Conservation (phyloP, 2,797 vertebrate species). For the Oceanodroma leucorhoa region DNA sequence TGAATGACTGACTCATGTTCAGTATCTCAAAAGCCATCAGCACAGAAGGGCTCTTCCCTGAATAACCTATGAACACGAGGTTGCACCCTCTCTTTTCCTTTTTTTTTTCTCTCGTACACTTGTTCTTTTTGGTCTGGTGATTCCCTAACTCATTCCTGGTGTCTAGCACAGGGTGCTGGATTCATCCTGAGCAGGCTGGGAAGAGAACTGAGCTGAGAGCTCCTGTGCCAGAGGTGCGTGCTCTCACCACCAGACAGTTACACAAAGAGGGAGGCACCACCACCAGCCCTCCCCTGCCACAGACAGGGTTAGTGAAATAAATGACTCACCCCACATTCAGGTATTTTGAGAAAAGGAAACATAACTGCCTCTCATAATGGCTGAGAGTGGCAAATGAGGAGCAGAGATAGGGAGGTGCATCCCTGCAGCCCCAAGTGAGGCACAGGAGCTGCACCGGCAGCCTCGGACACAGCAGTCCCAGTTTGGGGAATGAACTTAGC, state of each 20-base stretch:
- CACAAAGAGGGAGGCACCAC: not conserved
- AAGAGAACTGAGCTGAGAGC: not conserved
- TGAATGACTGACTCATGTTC: not conserved
- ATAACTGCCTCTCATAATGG: not conserved
- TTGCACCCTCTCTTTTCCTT: not conserved
- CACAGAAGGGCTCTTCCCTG: not conserved
- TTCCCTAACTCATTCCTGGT: not conserved
- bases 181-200: not conserved
- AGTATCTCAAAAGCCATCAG: not conserved
- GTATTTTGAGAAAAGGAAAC: not conserved
- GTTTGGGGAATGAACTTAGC: not conserved
- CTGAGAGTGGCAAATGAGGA: not conserved
- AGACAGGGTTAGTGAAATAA: not conserved
- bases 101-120: not conserved
- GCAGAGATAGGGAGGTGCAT: not conserved
- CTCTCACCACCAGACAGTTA: not conserved
- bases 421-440: not conserved
- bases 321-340: not conserved
- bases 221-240: fast-evolving
- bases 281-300: not conserved
- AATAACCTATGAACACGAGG: not conserved
- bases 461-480: not conserved
- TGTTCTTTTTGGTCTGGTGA: not conserved
- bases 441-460: fast-evolving
- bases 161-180: not conserved